Percentiles rank a stretch among this genome's conserved stretches.
Evolutionary conservation across 2,113 vertebrate genomes (phyloP).

Genomic region (Poeciliopsis occidentalis): DNA sequence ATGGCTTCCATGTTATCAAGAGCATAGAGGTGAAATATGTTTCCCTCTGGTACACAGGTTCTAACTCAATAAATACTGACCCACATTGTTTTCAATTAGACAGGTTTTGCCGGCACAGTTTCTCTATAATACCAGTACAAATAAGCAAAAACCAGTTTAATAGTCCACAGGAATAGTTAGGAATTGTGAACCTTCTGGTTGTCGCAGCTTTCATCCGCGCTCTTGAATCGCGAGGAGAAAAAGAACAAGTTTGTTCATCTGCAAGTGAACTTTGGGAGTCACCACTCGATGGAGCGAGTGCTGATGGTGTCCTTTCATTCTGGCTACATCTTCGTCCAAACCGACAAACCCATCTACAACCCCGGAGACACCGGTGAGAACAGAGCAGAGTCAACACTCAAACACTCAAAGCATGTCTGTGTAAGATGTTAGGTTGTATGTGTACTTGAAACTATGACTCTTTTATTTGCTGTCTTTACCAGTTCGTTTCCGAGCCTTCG

Average conservation of each 20-base stretch:
- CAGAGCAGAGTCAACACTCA: not conserved
- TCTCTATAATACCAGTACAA: not conserved
- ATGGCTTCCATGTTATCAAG: conserved; percentile 60
- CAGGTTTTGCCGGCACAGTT: not conserved
- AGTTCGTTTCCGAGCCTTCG: conserved; percentile 73
- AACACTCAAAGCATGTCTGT: not conserved
- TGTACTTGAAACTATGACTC: not conserved
- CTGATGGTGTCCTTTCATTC: conserved; percentile 74
- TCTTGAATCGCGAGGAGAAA: conserved; percentile 46
- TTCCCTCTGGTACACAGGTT: not conserved
- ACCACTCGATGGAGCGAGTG: conserved; percentile 12
- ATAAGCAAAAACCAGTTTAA: not conserved
- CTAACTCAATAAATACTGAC: not conserved
- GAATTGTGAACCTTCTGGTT: not conserved
- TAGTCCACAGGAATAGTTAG: not conserved
- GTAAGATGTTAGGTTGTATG: not conserved
- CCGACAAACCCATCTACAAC: conserved; percentile 81
- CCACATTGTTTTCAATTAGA: not conserved
- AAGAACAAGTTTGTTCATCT: conserved; percentile 68
- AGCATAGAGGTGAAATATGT: conserved; percentile 61
- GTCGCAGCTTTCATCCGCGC: conserved; percentile 65
- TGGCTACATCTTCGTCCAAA: conserved; percentile 82
- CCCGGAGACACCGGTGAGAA: conserved; percentile 74
- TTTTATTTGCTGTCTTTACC: not conserved
- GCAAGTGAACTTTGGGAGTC: conserved; percentile 52